These are phyloP conservation scores for Caenorhabditis sulstoni DNA, from an alignment of 2,888 invertebrate genomes.

Conservation along the genomic window DNA sequence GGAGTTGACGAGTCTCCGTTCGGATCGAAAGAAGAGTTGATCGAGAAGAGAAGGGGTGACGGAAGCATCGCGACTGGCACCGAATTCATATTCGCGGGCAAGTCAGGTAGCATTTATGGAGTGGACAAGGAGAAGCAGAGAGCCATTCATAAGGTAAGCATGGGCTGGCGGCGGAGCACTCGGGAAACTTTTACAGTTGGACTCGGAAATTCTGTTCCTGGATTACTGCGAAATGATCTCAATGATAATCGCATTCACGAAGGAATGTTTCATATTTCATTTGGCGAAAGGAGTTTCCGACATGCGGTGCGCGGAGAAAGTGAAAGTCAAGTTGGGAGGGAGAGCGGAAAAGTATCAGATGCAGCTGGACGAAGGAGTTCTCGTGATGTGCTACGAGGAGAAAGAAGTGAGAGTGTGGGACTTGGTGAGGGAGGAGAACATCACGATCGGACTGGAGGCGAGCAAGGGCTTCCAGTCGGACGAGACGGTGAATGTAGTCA, in stretches of 20 bases:
- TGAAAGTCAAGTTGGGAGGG: conserved; percentile 88
- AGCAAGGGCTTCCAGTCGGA: conserved; percentile 82
- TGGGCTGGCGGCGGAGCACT: neutral
- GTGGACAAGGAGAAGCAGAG: conserved; percentile 28
- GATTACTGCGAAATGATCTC: conserved; percentile 37
- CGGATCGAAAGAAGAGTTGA: conserved; percentile 28
- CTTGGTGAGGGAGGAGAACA: conserved; percentile 93
- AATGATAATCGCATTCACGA: conserved; percentile 45
- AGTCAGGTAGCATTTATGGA: conserved; percentile 36
- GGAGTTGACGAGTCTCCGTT: conserved; percentile 28
- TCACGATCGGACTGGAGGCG: conserved; percentile 85
- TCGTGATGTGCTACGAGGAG: conserved; percentile 52
- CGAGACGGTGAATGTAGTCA: conserved; percentile 82
- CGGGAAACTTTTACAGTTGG: conserved; percentile 32
- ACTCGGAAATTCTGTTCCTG: conserved; percentile 54
- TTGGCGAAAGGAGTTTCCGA: conserved; percentile 30
- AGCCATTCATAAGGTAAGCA: conserved; percentile 43
- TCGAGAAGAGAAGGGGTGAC: conserved; percentile 3
- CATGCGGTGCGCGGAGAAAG: conserved; percentile 38
- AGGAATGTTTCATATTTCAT: conserved; percentile 51
- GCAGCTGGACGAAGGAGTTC: conserved; percentile 53
- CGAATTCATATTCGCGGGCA: conserved; percentile 43
- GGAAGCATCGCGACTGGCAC: conserved; percentile 19
- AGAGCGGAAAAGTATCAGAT: conserved; percentile 77
- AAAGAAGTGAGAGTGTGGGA: conserved; percentile 87